Evolutionary conservation across 2,888 invertebrate species (phyloP).

Genomic region (Ectobius pallidus): DNA sequence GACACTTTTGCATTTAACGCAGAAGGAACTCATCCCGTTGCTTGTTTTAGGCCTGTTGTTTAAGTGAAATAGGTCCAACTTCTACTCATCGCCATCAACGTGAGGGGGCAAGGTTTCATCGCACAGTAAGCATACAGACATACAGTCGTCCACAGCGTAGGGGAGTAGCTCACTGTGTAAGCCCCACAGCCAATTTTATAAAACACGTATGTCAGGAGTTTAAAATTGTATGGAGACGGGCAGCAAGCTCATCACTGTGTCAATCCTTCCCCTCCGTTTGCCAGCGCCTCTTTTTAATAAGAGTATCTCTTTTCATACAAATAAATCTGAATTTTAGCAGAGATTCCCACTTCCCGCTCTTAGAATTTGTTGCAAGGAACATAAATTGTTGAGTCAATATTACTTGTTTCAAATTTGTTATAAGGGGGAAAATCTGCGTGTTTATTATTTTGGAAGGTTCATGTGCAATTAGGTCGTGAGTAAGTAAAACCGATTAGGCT

Average conservation of each 20-base stretch:
- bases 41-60: constrained; percentile 11
- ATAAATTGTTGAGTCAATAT: too few species aligned
- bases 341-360: too few species aligned
- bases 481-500: too few species aligned
- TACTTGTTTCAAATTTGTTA: too few species aligned
- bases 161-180: not conserved
- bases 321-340: constrained; percentile 23
- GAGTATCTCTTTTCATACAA: constrained; percentile 12
- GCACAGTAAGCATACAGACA: not conserved
- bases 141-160: not conserved
- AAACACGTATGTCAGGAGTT: constrained; percentile 22
- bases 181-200: constrained; percentile 15
- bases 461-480: too few species aligned
- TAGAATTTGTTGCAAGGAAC: too few species aligned
- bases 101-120: too few species aligned
- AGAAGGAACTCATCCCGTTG: not conserved
- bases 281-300: not conserved
- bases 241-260: not conserved
- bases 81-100: not conserved
- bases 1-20: not conserved
- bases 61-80: constrained; percentile 14
- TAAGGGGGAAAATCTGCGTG: too few species aligned
- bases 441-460: too few species aligned
- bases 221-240: constrained; percentile 10
- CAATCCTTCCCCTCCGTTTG: not conserved